A percentile compares a stretch with the other conserved stretches of the same genome.
Evolutionary conservation across 2,888 invertebrate genomes (phyloP).

Genomic region (Arge pagana): DNA sequence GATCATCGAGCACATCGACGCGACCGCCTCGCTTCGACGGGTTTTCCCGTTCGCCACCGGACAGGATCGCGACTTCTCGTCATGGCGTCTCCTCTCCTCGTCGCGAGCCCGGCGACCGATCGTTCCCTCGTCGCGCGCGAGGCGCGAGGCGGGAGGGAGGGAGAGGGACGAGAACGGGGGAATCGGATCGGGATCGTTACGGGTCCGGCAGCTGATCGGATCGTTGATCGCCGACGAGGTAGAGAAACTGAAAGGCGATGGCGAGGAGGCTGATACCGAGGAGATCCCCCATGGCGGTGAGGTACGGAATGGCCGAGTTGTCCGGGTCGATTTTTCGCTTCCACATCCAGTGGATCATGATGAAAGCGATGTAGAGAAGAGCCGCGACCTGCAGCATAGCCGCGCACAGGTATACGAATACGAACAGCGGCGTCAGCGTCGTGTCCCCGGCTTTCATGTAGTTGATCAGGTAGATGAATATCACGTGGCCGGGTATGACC

Average conservation of each 20-base stretch:
- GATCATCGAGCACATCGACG: too few species aligned
- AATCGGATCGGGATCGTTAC: background rate
- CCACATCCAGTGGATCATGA: constrained; percentile 71
- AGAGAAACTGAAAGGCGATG: constrained; percentile 67
- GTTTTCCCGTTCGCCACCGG: too few species aligned
- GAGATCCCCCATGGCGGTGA: constrained; percentile 79
- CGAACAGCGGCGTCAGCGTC: constrained; percentile 69
- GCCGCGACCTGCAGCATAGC: constrained; percentile 66
- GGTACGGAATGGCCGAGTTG: constrained; percentile 77
- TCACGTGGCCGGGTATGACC: constrained; percentile 78
- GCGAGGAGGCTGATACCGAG: constrained; percentile 72
- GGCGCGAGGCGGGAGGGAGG: too few species aligned
- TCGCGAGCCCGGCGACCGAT: too few species aligned
- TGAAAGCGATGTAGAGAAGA: constrained; percentile 67
- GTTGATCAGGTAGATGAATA: constrained; percentile 75
- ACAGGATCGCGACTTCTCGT: too few species aligned
- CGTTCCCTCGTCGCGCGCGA: too few species aligned
- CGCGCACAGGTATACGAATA: constrained; percentile 70
- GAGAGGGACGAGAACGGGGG: too few species aligned
- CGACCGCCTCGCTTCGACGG: too few species aligned
- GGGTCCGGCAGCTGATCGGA: constrained; percentile 44
- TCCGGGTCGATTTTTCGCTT: constrained; percentile 70
- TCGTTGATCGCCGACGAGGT: constrained; percentile 64
- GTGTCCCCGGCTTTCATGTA: constrained; percentile 71
- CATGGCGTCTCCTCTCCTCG: too few species aligned